These are phyloP conservation scores for Diabrotica undecimpunctata DNA, from an alignment of 1,140 invertebrate genomes.

Conservation along the genomic window DNA sequence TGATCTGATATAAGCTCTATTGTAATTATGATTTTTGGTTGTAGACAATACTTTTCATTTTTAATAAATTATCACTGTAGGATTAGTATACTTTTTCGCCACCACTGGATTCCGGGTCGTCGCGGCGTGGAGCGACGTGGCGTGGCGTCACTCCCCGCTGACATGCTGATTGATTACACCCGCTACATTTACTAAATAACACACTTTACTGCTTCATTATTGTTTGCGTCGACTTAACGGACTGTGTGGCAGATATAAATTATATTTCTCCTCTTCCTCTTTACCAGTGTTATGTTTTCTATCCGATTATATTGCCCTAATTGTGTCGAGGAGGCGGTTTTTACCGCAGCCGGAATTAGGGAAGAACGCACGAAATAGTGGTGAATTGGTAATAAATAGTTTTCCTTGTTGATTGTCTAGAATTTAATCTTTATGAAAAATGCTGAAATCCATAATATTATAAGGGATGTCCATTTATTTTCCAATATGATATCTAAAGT, in stretches of 20 bases:
- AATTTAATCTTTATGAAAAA: too few species aligned
- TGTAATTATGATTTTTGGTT: too few species aligned
- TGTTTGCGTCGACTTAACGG: conserved; percentile 24
- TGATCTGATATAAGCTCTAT: too few species aligned
- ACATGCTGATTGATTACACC: conserved; percentile 44
- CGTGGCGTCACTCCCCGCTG: conserved; percentile 39
- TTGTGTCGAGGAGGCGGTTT: not conserved
- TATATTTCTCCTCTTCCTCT: not conserved
- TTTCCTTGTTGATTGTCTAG: too few species aligned
- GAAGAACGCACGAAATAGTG: too few species aligned
- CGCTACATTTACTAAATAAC: conserved; percentile 45
- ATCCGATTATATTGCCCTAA: not conserved
- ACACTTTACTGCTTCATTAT: conserved; percentile 45
- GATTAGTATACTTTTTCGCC: too few species aligned
- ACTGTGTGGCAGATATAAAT: conserved; percentile 5
- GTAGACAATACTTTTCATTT: too few species aligned
- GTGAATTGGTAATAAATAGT: too few species aligned
- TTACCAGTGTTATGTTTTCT: not conserved
- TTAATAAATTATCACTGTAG: too few species aligned
- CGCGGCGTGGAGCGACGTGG: conserved; percentile 15
- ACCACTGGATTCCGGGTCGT: not conserved
- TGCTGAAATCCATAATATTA: too few species aligned
- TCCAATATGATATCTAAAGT: too few species aligned
- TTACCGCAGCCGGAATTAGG: not conserved
- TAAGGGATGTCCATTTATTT: too few species aligned